Conservation (phyloP, 1,140 invertebrate genomes). For the Antheraea pernyi region DNA sequence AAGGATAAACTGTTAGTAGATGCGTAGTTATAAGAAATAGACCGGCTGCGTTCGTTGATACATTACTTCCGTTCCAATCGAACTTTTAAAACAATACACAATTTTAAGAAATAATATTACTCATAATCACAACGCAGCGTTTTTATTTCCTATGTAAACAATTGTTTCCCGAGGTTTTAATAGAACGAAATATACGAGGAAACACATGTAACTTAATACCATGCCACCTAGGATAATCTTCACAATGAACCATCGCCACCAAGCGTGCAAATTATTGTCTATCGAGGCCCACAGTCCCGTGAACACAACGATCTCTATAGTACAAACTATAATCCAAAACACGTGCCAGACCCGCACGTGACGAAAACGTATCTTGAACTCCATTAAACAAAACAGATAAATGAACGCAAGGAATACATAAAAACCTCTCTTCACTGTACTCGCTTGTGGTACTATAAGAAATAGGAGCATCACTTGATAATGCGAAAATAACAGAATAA, state of each 20-base stretch:
- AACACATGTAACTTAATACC: conserved; percentile 72
- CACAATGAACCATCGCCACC: conserved; percentile 81
- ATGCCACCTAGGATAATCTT: conserved; percentile 75
- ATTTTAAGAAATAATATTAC: conserved; percentile 11
- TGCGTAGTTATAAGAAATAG: background rate
- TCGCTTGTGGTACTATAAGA: conserved; percentile 81
- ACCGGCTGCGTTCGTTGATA: conserved; percentile 7
- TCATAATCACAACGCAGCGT: conserved; percentile 8
- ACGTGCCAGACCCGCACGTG: conserved; percentile 83
- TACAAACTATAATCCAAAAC: conserved; percentile 82
- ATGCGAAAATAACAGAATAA: conserved; percentile 80
- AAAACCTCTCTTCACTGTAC: conserved; percentile 77
- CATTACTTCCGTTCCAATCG: conserved; percentile 12
- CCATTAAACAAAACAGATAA: conserved; percentile 86
- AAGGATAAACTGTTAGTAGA: background rate
- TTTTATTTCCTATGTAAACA: conserved; percentile 55
- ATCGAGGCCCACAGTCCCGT: conserved; percentile 82
- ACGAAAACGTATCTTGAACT: conserved; percentile 87
- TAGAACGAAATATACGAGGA: conserved; percentile 79
- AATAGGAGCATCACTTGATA: conserved; percentile 81
- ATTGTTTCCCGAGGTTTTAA: conserved; percentile 79
- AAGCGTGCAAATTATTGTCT: conserved; percentile 79
- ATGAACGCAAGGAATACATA: conserved; percentile 84
- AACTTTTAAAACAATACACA: conserved; percentile 7
- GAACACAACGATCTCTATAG: conserved; percentile 83